These are phyloP conservation scores for Drosophila ogumai DNA, from an alignment of 1,140 invertebrate species.

Conservation along the genomic window DNA sequence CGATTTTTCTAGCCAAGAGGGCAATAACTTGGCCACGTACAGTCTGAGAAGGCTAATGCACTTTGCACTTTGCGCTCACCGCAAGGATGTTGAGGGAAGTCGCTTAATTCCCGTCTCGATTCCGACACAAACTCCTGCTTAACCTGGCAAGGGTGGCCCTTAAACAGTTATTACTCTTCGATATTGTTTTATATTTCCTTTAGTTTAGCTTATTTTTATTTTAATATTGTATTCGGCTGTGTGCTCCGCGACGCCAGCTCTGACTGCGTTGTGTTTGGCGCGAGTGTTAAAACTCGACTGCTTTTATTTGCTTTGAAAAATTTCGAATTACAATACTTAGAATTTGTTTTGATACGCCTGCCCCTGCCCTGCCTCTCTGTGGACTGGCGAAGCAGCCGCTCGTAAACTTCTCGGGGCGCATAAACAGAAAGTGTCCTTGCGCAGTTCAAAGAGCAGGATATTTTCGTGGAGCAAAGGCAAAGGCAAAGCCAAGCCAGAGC, in stretches of 20 bases:
- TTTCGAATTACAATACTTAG: slow-evolving; percentile 83
- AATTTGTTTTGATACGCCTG: slow-evolving; percentile 72
- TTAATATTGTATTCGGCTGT: slow-evolving; percentile 10
- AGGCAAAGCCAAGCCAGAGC: background rate
- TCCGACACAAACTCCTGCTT: background rate
- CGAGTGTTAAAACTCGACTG: slow-evolving; percentile 82
- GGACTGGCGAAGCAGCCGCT: slow-evolving; percentile 31
- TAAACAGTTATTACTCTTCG: background rate
- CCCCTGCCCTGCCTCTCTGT: slow-evolving; percentile 14
- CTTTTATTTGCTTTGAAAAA: slow-evolving; percentile 82
- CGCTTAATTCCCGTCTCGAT: background rate
- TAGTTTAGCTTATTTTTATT: slow-evolving; percentile 3
- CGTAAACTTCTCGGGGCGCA: slow-evolving; percentile 65
- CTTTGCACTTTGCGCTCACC: slow-evolving; percentile 73
- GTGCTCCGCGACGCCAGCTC: slow-evolving; percentile 32
- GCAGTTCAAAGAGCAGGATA: slow-evolving; percentile 68
- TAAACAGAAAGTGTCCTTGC: slow-evolving; percentile 79
- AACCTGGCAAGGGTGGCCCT: background rate
- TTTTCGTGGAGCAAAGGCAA: slow-evolving; percentile 24
- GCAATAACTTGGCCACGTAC: slow-evolving; percentile 77
- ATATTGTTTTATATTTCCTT: slow-evolving; percentile 1
- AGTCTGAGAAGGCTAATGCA: slow-evolving; percentile 73
- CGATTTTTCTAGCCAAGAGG: slow-evolving; percentile 75
- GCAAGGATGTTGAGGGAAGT: slow-evolving; percentile 18
- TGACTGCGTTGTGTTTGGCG: slow-evolving; percentile 68